Conservation (phyloP, 2,797 vertebrate species). For the Loriculus beryllinus region DNA sequence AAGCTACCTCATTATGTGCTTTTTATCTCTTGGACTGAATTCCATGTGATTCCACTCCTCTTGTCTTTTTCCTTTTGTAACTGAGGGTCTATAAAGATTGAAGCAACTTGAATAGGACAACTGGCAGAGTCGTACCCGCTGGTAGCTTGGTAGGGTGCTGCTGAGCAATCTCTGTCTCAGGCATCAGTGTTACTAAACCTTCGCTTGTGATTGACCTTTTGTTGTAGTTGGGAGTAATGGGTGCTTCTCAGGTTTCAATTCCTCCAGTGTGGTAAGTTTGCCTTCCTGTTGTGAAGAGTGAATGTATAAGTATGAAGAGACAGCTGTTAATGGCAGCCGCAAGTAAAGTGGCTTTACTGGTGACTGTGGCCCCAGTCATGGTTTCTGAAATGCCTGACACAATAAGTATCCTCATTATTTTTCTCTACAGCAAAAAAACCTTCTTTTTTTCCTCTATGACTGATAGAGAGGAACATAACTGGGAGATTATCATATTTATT, state of each 20-base stretch:
- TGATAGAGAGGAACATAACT: background rate
- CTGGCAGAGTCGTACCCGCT: background rate
- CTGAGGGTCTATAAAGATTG: background rate
- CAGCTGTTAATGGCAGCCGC: background rate
- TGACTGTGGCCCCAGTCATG: background rate
- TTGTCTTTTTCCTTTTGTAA: background rate
- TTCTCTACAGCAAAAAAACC: background rate
- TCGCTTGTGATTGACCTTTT: background rate
- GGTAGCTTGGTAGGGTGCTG: background rate
- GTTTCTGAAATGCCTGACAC: background rate
- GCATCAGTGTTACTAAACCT: no score
- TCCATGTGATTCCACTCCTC: background rate
- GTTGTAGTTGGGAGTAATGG: background rate
- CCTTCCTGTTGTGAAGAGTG: background rate
- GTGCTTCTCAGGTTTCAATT: background rate
- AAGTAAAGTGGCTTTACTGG: background rate
- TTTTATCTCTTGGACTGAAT: background rate
- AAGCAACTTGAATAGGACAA: no score
- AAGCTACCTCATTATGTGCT: background rate
- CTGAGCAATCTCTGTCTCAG: background rate
- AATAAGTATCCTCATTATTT: background rate
- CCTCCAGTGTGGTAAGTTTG: background rate
- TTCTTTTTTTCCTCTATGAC: background rate
- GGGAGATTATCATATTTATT: background rate
- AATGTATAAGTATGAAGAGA: background rate